These are phyloP conservation scores for Ianthella basta DNA, from an alignment of 37 sponge, comb jelly and placozoan species.

Conservation along the genomic window DNA sequence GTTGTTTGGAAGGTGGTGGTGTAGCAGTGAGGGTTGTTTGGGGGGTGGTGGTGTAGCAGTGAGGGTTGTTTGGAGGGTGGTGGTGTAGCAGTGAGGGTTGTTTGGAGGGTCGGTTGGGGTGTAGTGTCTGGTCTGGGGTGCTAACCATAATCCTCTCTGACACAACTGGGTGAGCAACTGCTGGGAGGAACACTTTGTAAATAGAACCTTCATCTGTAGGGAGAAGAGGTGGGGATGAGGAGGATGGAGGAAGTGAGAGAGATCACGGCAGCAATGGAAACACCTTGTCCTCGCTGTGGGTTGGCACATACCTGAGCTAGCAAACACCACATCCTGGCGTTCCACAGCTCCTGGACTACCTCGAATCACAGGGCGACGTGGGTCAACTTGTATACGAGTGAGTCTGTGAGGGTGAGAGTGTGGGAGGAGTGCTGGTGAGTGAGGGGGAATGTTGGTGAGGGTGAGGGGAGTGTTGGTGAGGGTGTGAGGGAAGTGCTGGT, in stretches of 20 bases:
- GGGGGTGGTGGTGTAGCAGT: no score
- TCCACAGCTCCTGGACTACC: neutral
- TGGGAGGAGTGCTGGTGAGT: no score
- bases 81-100: no score
- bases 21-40: no score
- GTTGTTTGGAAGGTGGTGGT: no score
- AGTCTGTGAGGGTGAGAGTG: neutral
- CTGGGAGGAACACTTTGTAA: neutral
- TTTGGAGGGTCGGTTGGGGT: no score
- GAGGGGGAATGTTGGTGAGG: no score
- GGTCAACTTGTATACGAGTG: neutral
- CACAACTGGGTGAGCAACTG: neutral
- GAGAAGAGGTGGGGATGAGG: neutral
- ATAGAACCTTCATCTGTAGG: neutral
- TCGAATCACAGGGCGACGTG: conserved; percentile 1
- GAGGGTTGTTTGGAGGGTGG: no score
- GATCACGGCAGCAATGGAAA: neutral
- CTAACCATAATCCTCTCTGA: conserved; percentile 1
- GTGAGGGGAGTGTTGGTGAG: neutral
- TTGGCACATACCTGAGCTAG: neutral
- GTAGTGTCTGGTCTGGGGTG: neutral
- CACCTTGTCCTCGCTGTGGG: no score
- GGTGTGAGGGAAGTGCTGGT: neutral
- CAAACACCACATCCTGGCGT: conserved; percentile 17
- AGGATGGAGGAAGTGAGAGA: neutral